phyloP scores from a whole-genome alignment of 64 coral and sea anemone genomes.

The Dendronephthya gigantea region DNA sequence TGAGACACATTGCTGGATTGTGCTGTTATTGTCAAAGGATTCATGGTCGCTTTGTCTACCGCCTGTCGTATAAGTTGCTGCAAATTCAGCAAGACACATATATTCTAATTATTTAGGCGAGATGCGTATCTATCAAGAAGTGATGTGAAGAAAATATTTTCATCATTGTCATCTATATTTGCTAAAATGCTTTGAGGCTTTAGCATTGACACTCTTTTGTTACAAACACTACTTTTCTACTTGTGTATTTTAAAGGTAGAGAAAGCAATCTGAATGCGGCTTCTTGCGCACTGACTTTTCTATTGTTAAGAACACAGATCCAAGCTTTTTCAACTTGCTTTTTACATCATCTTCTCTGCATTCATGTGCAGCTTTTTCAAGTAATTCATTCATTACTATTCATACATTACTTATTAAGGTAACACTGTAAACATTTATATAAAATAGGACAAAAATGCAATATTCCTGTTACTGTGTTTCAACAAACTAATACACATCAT shows the following conservation, averaged over 20 bases:
- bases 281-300: background rate
- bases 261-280: background rate
- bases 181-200: background rate
- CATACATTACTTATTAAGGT: too few species aligned
- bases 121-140: constrained; percentile 1
- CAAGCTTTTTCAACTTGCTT: background rate
- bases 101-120: background rate
- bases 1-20: background rate
- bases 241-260: background rate
- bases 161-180: background rate
- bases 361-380: background rate
- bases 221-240: background rate
- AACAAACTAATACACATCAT: too few species aligned
- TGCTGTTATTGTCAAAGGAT: background rate
- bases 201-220: background rate
- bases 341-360: background rate
- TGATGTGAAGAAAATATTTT: background rate
- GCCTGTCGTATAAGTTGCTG: background rate
- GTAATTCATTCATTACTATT: background rate
- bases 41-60: background rate
- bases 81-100: background rate
- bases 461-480: too few species aligned
- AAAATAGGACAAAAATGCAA: too few species aligned
- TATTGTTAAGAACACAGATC: background rate
- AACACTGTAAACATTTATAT: too few species aligned